Base-by-base conservation (phyloP, 2,888 invertebrate genomes). In the Clepsis dumicolana region DNA sequence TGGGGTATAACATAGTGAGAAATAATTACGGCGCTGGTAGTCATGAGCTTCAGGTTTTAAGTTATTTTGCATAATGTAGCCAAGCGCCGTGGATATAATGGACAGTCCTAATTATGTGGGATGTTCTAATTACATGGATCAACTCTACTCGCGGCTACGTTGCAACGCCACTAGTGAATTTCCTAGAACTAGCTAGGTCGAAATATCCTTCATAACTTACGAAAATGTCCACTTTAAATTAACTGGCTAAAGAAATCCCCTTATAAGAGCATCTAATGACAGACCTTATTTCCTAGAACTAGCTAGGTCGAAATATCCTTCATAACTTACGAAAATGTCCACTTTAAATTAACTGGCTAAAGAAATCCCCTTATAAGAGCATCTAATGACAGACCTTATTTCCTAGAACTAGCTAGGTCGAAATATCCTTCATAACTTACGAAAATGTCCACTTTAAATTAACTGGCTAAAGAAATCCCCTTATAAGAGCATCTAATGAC, bases 11-110 rank as follows among this genome's bases (percentile, higher is more conserved):
- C 54, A 54, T 54, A 54, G 54, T 54, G 29, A 18, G 59, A 59
- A 27, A 25, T 41, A 41, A 59, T 59, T 83, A 81, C 76, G 72
- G 74, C 76, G 78, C 74, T 74, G 72, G 73, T 66, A 77, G 71
- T 69, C 73, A 74, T 77, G 75, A 74, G 75, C 76, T 76, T 73
- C 71, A 65, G 71, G 74, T 77, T 81, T 80, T 74, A 75, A 74
- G 72, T 78, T 77, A 77, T 77, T 78, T 77, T 76, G 73, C 38
- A 35, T 38, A 24, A 62, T 5, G 38, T 24, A 38, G 16, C 48
- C 14, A 35, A 12, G 50, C 14, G 7, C 12, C 14, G 24, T 25
- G 52, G 52, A 52, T 52, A 7, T 52, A 25, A 5, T 14, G 52
- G 52, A 52, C 14, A 52, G 52, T 57, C 57, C 38, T 8, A 57